Conservation (phyloP, 2,113 vertebrate species). For the Gobio gobio region DNA sequence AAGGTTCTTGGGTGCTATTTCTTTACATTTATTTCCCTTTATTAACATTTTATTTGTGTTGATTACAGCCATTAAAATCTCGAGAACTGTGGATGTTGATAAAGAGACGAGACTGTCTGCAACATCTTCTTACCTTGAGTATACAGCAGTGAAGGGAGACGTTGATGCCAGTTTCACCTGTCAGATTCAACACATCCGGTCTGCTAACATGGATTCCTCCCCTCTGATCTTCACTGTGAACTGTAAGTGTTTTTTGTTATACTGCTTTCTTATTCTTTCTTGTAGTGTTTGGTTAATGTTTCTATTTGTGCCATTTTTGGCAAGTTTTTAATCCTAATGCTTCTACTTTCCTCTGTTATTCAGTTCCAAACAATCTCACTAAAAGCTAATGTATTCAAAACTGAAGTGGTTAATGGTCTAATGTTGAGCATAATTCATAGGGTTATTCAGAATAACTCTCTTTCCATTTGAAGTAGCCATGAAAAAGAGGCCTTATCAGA, state of each 20-base stretch:
- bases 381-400: neutral
- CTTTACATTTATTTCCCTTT: neutral
- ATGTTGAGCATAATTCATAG: conserved; percentile 25
- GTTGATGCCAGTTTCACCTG: conserved; percentile 82
- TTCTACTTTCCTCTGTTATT: neutral
- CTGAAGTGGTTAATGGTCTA: conserved; percentile 9
- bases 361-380: neutral
- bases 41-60: conserved; percentile 32
- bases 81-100: conserved; percentile 70
- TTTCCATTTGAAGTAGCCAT: conserved; percentile 51
- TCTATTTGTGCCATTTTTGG: neutral
- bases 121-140: conserved; percentile 81
- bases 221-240: conserved; percentile 82
- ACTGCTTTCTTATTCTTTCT: too few species aligned
- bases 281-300: neutral
- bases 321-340: neutral
- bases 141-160: conserved; percentile 85
- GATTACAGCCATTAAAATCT: conserved; percentile 78
- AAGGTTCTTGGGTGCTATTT: neutral
- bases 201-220: conserved; percentile 76
- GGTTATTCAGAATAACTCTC: neutral
- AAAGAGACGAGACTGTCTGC: conserved; percentile 80
- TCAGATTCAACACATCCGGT: conserved; percentile 73
- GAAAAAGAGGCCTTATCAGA: conserved; percentile 51
- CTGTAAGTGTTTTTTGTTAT: conserved; percentile 81